Evolutionary conservation across 2,797 vertebrate species (phyloP), one percentile per base, ranked within the genome.

Genomic region (Urophycis tenuis): DNA sequence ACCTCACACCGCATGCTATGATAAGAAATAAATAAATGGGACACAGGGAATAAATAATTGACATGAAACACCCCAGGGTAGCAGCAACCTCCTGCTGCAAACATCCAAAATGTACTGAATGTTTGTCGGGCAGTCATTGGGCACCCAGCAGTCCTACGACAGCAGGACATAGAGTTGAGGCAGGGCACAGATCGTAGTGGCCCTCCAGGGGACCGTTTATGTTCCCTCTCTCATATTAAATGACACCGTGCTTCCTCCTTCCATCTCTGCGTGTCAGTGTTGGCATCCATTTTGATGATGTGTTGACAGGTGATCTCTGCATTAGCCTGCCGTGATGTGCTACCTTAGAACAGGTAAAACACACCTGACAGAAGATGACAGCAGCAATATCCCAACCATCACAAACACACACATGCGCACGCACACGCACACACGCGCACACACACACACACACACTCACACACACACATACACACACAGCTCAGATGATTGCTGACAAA

Each of bases 301-400:
- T 30, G 33, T 53, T 49, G 73, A 71, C 73, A 49, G 67, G 17
- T 35, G 53, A 69, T 22, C 73, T 31, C 29, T 75, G 34, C 41
- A 14, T 71, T 29, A 70, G 30, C 67, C 10, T 60, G 69, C 69
- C 64, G 60, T 29, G 10, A 41, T 49, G 64, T 41, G 64, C 45
- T 5, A 30, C 14, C 33, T 60, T 71, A 78, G 67, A 67, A n/a
- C 74, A 41, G 73, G 30, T 19, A 29, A 79, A 71, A 73, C 71
- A 70, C 69, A 30, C 17, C 78, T 79, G 78, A 75, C 78, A 79
- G 17, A 75, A 79, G 17, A 75, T 72, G 78, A 72, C 78, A 75
- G 31, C 60, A 22, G 32, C 78, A 75, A 39, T 39, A 72, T 79
- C 69, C 30, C 9, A 15, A 25, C 60, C 60, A 67, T 29, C 60